phyloP scores from a whole-genome alignment of 2,797 vertebrate genomes.

The Poeciliopsis presidionis region DNA sequence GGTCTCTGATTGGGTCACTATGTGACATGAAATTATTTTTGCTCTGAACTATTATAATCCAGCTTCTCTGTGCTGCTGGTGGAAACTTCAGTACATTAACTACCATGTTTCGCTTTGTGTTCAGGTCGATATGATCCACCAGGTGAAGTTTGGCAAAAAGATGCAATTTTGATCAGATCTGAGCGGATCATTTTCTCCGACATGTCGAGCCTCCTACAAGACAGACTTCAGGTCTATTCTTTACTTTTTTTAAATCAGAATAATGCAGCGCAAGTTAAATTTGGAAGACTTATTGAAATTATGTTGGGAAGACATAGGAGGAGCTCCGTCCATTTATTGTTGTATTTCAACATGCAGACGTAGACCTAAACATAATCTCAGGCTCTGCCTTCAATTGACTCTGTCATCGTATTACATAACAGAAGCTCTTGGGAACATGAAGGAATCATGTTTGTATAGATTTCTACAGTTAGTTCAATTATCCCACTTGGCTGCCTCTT shows the following conservation, averaged over 20 bases:
- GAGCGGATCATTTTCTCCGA: neutral
- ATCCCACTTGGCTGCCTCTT: constrained; percentile 48
- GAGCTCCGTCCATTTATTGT: neutral
- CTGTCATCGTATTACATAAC: constrained; percentile 25
- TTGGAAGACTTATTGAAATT: neutral
- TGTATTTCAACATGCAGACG: neutral
- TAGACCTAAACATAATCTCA: constrained; percentile 8
- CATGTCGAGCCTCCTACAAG: neutral
- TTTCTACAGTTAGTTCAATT: constrained; percentile 29
- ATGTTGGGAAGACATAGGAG: neutral
- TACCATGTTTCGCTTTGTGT: neutral
- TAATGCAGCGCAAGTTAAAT: neutral
- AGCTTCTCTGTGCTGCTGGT: neutral
- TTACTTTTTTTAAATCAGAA: neutral
- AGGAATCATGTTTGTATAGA: neutral
- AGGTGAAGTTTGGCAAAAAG: neutral
- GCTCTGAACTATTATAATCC: neutral
- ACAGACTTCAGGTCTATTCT: neutral
- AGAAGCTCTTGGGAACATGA: constrained; percentile 22
- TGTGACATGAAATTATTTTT: neutral
- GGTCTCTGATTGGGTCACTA: neutral
- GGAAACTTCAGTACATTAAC: neutral
- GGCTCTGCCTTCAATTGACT: constrained; percentile 5
- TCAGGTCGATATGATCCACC: neutral
- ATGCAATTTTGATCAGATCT: neutral